Percentiles rank a stretch among this genome's conserved stretches.
Conservation (phyloP, 1,140 invertebrate species). For the Helicoverpa zea region DNA sequence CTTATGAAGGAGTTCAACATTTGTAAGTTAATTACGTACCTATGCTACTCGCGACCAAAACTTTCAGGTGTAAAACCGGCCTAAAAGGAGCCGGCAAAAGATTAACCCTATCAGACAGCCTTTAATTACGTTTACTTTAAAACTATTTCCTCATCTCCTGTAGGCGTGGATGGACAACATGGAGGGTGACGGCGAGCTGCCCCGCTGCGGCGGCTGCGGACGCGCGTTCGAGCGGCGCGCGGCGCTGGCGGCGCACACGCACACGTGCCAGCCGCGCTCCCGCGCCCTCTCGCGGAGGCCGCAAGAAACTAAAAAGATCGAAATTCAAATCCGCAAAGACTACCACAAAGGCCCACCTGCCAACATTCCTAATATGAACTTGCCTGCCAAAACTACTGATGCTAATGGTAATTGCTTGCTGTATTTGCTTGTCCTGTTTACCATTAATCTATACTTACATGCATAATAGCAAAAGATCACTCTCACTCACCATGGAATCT, state of each 20-base stretch:
- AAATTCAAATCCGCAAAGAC: constrained; percentile 80
- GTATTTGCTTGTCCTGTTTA: no score
- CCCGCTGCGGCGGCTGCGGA: constrained; percentile 90
- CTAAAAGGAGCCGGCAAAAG: no score
- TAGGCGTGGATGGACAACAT: constrained; percentile 88
- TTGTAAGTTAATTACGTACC: no score
- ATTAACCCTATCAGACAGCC: no score
- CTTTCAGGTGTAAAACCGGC: no score
- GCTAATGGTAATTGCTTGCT: constrained; percentile 55
- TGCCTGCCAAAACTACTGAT: constrained; percentile 54
- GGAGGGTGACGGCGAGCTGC: constrained; percentile 87
- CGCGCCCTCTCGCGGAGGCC: constrained; percentile 63
- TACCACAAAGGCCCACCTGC: constrained; percentile 70
- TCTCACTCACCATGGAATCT: no score
- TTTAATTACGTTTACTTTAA: neutral
- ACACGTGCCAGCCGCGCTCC: constrained; percentile 85
- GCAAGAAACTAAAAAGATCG: constrained; percentile 65
- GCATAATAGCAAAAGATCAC: no score
- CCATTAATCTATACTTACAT: no score
- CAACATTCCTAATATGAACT: constrained; percentile 1
- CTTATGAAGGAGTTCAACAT: no score
- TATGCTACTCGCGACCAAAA: no score
- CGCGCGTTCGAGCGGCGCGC: constrained; percentile 90
- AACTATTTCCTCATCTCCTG: neutral
- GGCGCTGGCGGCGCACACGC: constrained; percentile 89